Evolutionary conservation across 2,113 vertebrate species (phyloP), one percentile per base, ranked within the genome.

Genomic region (Salvelinus namaycush): DNA sequence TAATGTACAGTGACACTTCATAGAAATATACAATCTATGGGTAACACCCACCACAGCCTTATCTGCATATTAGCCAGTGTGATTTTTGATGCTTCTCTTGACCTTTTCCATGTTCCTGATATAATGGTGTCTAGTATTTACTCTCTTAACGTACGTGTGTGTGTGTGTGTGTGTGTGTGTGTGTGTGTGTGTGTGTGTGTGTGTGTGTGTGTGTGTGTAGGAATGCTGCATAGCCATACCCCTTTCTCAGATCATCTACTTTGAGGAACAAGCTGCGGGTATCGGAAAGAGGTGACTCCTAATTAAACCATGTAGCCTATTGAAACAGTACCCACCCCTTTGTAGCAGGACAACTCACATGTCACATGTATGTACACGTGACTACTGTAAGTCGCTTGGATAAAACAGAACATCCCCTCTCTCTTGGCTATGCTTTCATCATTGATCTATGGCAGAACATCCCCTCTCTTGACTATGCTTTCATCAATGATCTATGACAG

Each of bases 221-320:
- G 98, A 99, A 54, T 97, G 95, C 89, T 99, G 97, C 87, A 94
- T 99, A 79, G 92, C 95, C 75, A 74, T 98, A 78, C 96, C 96
- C 16, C 90, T 99, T 79, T 96, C 96, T 77, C 97, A 98, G 75
- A 91, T 99, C 0, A 86, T 98, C 73, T 97, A 95, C 83, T 96
- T 98, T 84, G 98, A 99, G 87, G 98, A 99, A 77, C 97, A 98
- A 83, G 95, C 96, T 68, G 97, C 95, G 69, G 97, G 98, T 51
- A 96, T 99, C 88, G 97, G 98, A 81, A 99, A 99, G 89, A 99
- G 97, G 97, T 98, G 82, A 62, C n/a, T 62, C 13, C n/a, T 11
- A 62, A 62, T 62, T 54, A 54, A 54, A 54, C 51, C 16, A 18
- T 18, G 51, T 18, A 18, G 51, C 51, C 51, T 5, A 14, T 54